Evolutionary conservation across 2,113 vertebrate genomes (phyloP), one percentile per base, ranked within the genome.

Genomic region (Urocitellus parryii): DNA sequence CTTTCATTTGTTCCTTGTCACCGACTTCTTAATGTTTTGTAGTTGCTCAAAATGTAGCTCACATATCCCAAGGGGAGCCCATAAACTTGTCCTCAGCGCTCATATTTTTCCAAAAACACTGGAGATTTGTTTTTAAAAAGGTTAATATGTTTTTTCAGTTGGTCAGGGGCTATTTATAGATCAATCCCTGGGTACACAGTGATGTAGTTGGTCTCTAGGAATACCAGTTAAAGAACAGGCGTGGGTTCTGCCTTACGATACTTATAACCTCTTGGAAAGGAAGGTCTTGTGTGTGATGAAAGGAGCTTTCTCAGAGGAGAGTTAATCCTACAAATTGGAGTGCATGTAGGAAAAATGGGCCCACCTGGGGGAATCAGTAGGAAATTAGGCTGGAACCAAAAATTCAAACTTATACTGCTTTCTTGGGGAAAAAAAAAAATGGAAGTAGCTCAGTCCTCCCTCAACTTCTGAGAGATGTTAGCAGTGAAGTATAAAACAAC

Each of bases 161-260:
- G 67, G 53, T 42, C 61, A 45, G 91, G 76, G 88, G n/a, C 29
- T 95, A 92, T 78, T 94, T 91, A 74, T 63, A 87, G 81, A 18
- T 11, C 16, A 25, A 67, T 27, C 39, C 53, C 34, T 73, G 68
- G 18, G 48, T 86, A 25, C 45, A 81, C 11, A 63, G 27, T 63
- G 53, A 93, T 13, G 37, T n/a, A 51, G 58, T 51, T 34, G 72
- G 45, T 78, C 90, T 94, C 51, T 1, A 73, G 53, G 85, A 48
- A 88, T 8, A n/a, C 13, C 37, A 82, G 5, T 37, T 93, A 91
- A 42, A 97, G 74, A 82, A 32, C 17, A 82, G 82, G 51, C 3
- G 2, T 24, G 18, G 79, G 42, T 65, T 67, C 82, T 80, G 51
- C 27, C 53, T 25, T 10, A n/a, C 25, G 82, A 4, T 63, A 42